Conservation (phyloP, 2,113 vertebrate genomes). For the Ceyx margarethae region DNA sequence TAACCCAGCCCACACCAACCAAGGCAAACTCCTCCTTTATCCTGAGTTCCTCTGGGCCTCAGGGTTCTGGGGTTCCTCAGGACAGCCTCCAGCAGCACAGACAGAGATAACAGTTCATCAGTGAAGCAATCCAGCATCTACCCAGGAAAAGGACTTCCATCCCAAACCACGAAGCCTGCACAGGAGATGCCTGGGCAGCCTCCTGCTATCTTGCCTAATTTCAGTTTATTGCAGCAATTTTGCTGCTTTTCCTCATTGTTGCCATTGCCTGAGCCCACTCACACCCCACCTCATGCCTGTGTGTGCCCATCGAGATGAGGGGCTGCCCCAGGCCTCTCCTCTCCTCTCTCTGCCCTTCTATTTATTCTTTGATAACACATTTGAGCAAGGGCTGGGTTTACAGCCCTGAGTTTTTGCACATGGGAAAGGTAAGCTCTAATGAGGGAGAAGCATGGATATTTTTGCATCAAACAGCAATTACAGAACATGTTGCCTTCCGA, state of each 20-base stretch:
- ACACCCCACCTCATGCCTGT: rapidly evolving
- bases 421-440: background rate
- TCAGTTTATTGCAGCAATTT: background rate
- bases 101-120: too few relatives aligned
- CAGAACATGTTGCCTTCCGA: background rate
- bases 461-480: conserved; percentile 21
- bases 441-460: background rate
- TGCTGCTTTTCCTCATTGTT: background rate
- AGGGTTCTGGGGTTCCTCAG: too few relatives aligned
- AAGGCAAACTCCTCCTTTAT: too few relatives aligned
- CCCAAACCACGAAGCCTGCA: background rate
- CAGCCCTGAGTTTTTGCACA: background rate
- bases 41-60: too few relatives aligned
- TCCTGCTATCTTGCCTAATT: background rate
- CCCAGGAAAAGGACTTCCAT: background rate
- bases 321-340: rapidly evolving
- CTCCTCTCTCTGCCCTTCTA: background rate
- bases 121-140: background rate
- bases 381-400: background rate
- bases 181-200: background rate
- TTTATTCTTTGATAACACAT: background rate
- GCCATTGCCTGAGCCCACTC: background rate
- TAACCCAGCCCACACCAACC: too few relatives aligned
- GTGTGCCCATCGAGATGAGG: background rate
- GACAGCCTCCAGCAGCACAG: too few relatives aligned